Evolutionary conservation across 2,797 vertebrate species (phyloP), one percentile per base, ranked within the genome.

Genomic region (Hyperoplus lanceolatus): DNA sequence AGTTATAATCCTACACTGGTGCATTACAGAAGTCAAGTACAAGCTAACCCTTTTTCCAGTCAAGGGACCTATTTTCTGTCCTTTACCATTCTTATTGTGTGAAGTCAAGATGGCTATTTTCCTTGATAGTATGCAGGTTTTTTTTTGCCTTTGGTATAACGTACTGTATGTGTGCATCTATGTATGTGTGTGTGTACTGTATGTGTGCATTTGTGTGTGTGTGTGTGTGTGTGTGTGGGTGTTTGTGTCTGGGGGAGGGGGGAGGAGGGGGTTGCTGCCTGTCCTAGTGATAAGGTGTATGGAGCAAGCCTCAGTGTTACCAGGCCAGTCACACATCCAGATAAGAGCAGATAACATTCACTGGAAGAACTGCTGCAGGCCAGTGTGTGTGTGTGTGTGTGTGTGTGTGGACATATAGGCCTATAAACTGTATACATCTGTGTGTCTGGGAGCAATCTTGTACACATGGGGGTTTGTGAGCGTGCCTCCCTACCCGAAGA

Each of bases 331-430:
- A 89, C 93, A 94, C 86, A 88, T 67, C 86, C 70, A 93, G 94
- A 95, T 95, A 95, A 95, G 89, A 87, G 72, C 75, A 90, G 94
- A 94, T 95, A 95, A 93, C 82, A 94, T 94, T 95, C 92, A 94
- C 65, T 85, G 86, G 86, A 85, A 90, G 85, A 90, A 90, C 80
- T 83, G 93, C 93, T 92, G 84, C 75, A 84, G 88, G 90, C 81
- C 80, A 57, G 15, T 46, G 41, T 64, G 60, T 72, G 56, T 65
- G 76, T 67, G 10, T 70, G 8, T 57, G n/a, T 38, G 69, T 80
- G 71, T 69, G 11, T 66, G 68, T 82, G 76, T 67, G 15, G 46
- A 79, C 65, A 63, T 72, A 84, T 9, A 84, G 71, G 74, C 58
- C 73, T 59, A 54, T 83, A 89, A 83, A 86, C 64, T 54, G 66